Percentiles rank a stretch among this genome's conserved stretches.
phyloP scores from a whole-genome alignment of 2,797 vertebrate species.

The Pangasius larnaudii region DNA sequence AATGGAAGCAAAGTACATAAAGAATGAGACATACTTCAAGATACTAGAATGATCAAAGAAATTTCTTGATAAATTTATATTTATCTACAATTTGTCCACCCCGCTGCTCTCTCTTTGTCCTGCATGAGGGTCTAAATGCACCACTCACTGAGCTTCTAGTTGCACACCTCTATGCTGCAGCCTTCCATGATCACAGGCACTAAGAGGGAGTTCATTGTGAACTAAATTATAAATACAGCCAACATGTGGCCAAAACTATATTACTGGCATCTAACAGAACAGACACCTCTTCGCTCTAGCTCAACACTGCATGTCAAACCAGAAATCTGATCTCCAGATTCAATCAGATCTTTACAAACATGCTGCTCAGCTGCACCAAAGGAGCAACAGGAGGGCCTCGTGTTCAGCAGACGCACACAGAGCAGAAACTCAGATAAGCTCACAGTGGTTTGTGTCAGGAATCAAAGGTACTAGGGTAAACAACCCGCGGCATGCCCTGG shows the following conservation, averaged over 20 bases:
- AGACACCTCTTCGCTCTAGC: not conserved
- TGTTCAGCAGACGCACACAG: slow-evolving; percentile 39
- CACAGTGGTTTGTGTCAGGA: slow-evolving; percentile 50
- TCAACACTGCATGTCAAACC: slow-evolving; percentile 23
- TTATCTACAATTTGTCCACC: not conserved
- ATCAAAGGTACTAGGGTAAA: slow-evolving; percentile 58
- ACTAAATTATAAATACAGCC: not conserved
- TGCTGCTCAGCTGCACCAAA: slow-evolving; percentile 31
- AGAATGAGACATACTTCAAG: not conserved
- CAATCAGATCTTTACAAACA: slow-evolving; percentile 45
- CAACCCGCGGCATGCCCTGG: slow-evolving; percentile 60
- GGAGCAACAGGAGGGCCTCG: slow-evolving; percentile 29
- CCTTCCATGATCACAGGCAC: not conserved
- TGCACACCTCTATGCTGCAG: slow-evolving; percentile 4
- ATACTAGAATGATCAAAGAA: not conserved
- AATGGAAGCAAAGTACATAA: not conserved
- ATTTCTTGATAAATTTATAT: not conserved
- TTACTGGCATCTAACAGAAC: not conserved
- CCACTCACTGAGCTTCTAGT: not conserved
- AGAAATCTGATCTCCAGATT: slow-evolving; percentile 23
- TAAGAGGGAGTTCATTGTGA: not conserved
- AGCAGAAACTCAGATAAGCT: slow-evolving; percentile 50
- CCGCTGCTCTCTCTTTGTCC: not conserved
- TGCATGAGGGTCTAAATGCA: not conserved
- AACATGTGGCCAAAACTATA: slow-evolving; percentile 9